phyloP scores from a whole-genome alignment of 2,797 vertebrate species.

The Naso thynnoides region DNA sequence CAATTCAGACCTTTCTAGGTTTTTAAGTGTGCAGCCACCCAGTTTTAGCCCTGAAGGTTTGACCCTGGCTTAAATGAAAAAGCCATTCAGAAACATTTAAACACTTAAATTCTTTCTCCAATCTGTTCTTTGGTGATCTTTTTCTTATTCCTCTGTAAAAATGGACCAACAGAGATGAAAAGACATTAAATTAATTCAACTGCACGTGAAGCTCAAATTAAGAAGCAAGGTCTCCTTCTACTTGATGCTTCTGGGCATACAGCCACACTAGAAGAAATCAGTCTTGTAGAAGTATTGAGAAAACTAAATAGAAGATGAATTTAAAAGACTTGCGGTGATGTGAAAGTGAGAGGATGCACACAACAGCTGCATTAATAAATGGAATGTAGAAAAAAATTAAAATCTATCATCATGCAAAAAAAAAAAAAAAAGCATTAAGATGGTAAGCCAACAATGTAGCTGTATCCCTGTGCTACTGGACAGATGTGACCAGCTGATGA shows the following conservation, averaged over 20 bases:
- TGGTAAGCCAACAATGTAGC: too few species aligned
- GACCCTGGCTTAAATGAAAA: slow-evolving; percentile 27
- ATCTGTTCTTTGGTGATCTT: background rate
- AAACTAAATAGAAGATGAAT: background rate
- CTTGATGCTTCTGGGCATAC: too few species aligned
- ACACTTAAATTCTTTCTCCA: slow-evolving; percentile 3
- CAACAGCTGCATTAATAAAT: too few species aligned
- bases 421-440: too few species aligned
- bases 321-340: too few species aligned
- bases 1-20: slow-evolving; percentile 40
- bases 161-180: slow-evolving; percentile 14
- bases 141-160: too few species aligned
- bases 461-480: too few species aligned
- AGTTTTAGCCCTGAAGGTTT: slow-evolving; percentile 4
- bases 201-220: background rate
- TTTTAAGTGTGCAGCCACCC: slow-evolving; percentile 26
- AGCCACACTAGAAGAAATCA: too few species aligned
- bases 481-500: too few species aligned
- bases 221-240: background rate
- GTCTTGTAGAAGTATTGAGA: background rate
- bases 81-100: slow-evolving; percentile 21
- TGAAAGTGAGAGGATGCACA: too few species aligned
- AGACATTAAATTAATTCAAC: slow-evolving; percentile 8
- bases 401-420: too few species aligned
- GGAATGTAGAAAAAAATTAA: too few species aligned